Evolutionary conservation across 1,140 invertebrate species (phyloP).

Genomic region (Wasmannia auropunctata): DNA sequence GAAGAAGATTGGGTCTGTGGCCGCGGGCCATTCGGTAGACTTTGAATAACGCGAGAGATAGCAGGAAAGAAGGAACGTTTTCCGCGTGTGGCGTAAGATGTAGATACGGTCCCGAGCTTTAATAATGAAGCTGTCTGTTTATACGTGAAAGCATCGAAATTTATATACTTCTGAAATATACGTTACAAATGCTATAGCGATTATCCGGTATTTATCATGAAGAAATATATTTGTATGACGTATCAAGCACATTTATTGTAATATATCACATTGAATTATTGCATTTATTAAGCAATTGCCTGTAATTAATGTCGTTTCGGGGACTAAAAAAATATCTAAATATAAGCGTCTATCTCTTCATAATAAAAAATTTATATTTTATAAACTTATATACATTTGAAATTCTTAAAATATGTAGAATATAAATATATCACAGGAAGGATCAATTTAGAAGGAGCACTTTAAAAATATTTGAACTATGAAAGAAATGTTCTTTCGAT

Average conservation of each 20-base stretch:
- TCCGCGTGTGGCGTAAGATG: constrained; percentile 21
- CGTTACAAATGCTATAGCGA: not conserved
- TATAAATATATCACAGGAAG: not conserved
- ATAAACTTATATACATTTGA: too few relatives aligned
- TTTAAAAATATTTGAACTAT: not conserved
- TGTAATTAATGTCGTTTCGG: not conserved
- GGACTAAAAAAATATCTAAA: not conserved
- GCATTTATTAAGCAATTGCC: not conserved
- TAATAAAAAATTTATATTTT: too few relatives aligned
- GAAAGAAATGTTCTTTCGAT: not conserved
- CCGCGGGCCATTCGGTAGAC: constrained; percentile 45
- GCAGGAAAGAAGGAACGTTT: not conserved
- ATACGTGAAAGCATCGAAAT: not conserved
- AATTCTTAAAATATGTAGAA: constrained; percentile 1
- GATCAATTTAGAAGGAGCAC: not conserved
- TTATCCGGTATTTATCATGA: constrained; percentile 5
- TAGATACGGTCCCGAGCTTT: constrained; percentile 5
- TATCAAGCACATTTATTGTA: not conserved
- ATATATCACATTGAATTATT: not conserved
- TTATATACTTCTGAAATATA: constrained; percentile 5
- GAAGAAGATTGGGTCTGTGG: constrained; percentile 50
- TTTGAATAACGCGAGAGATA: constrained; percentile 6
- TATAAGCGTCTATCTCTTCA: not conserved
- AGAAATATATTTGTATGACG: not conserved
- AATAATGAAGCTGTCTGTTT: constrained; percentile 31